These are phyloP conservation scores for Ypsolopha scabrella DNA, from an alignment of 2,888 invertebrate species.

Conservation along the genomic window DNA sequence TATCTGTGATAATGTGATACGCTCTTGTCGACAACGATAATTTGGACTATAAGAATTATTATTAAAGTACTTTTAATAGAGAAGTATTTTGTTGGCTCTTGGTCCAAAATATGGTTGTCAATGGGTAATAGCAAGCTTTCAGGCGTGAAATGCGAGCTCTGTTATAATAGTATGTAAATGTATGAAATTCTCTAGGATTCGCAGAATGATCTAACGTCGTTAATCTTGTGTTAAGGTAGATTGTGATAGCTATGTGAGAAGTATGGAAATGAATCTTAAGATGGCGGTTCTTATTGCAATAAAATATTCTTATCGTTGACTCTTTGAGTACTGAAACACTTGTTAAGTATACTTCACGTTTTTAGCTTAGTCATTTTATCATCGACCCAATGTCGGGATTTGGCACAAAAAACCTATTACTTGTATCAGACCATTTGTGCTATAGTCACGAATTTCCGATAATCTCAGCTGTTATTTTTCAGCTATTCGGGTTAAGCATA, in stretches of 20 bases:
- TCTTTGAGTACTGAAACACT: not conserved
- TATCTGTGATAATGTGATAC: too few species aligned
- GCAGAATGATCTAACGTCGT: not conserved
- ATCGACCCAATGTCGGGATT: not conserved
- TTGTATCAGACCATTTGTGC: too few species aligned
- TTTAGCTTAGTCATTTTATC: not conserved
- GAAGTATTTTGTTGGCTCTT: too few species aligned
- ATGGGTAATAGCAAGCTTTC: conserved; percentile 31
- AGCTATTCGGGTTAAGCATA: too few species aligned
- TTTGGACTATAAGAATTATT: too few species aligned
- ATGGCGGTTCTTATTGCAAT: not conserved
- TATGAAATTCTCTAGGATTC: not conserved
- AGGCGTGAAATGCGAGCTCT: conserved; percentile 12
- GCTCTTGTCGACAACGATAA: too few species aligned
- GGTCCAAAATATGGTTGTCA: too few species aligned
- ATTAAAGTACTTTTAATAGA: too few species aligned
- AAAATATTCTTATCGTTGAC: not conserved
- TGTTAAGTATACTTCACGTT: not conserved
- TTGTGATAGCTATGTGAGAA: not conserved
- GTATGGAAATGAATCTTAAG: not conserved
- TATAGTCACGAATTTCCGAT: too few species aligned
- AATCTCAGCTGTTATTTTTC: too few species aligned
- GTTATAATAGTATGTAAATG: conserved; percentile 1
- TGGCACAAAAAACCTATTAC: not conserved
- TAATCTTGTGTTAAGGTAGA: not conserved